These are phyloP conservation scores for Lordiphosa mommai DNA, from an alignment of 1,140 invertebrate genomes.

Conservation along the genomic window DNA sequence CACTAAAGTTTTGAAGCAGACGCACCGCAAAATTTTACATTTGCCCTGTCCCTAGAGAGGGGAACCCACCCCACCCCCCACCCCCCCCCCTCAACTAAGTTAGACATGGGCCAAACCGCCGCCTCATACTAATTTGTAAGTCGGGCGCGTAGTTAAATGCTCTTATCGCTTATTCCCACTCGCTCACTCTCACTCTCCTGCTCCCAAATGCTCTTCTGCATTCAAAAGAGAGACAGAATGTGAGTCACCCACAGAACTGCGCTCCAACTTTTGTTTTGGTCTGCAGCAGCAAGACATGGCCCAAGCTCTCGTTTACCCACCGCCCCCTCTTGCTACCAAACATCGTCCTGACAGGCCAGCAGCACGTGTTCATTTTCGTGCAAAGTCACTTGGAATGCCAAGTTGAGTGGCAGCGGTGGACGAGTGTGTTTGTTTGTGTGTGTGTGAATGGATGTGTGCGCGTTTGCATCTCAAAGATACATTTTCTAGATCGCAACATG, in stretches of 20 bases:
- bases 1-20: conserved; percentile 62
- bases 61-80: conserved; percentile 11
- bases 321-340: neutral
- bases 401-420: conserved; percentile 18
- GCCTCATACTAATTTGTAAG: conserved; percentile 10
- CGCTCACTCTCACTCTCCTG: conserved; percentile 3
- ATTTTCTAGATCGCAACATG: conserved; percentile 39
- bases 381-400: conserved; percentile 59
- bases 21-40: conserved; percentile 36
- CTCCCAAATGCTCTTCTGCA: conserved; percentile 5
- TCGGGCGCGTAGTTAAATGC: conserved; percentile 6
- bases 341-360: conserved; percentile 34
- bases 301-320: neutral
- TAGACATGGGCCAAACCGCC: conserved; percentile 20
- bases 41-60: conserved; percentile 14
- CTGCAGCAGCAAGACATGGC: conserved; percentile 45
- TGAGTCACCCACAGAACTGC: conserved; percentile 52
- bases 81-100: conserved; percentile 42
- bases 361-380: conserved; percentile 73
- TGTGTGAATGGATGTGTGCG: conserved; percentile 26
- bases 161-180: conserved; percentile 30
- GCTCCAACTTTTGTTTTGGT: conserved; percentile 47
- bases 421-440: conserved; percentile 21
- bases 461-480: conserved; percentile 45
- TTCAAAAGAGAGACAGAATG: neutral